These are phyloP conservation scores for Falcunculus frontatus DNA, from an alignment of 2,113 vertebrate species.

Conservation along the genomic window DNA sequence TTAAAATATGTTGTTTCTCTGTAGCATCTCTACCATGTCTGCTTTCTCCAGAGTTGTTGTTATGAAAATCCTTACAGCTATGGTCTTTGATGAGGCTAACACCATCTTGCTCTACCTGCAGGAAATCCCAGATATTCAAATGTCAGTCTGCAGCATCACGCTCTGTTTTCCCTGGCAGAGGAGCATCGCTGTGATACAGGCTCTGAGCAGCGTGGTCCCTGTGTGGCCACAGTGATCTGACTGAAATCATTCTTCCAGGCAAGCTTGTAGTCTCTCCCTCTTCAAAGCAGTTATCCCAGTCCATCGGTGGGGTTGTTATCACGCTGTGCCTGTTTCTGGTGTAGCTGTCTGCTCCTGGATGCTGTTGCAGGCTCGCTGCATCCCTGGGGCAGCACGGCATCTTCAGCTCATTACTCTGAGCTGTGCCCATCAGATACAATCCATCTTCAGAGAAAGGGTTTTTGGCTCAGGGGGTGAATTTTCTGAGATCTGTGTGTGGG, in stretches of 20 bases:
- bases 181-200: background rate
- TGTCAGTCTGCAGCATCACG: fast-evolving
- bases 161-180: background rate
- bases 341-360: background rate
- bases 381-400: background rate
- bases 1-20: background rate
- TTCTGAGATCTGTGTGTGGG: constrained; percentile 15
- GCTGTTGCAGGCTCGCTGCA: background rate
- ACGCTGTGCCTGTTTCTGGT: background rate
- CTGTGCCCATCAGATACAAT: constrained; percentile 31
- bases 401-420: constrained; percentile 42
- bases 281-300: background rate
- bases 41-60: background rate
- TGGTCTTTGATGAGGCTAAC: background rate
- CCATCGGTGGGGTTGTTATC: background rate
- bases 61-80: background rate
- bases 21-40: background rate
- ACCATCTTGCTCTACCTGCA: background rate
- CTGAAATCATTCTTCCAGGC: background rate
- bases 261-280: background rate
- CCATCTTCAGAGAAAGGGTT: background rate
- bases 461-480: constrained; percentile 35
- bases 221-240: background rate
- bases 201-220: background rate
- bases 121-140: background rate